Base-by-base conservation (phyloP, 2,888 invertebrate species). In the Dicycla oo region DNA sequence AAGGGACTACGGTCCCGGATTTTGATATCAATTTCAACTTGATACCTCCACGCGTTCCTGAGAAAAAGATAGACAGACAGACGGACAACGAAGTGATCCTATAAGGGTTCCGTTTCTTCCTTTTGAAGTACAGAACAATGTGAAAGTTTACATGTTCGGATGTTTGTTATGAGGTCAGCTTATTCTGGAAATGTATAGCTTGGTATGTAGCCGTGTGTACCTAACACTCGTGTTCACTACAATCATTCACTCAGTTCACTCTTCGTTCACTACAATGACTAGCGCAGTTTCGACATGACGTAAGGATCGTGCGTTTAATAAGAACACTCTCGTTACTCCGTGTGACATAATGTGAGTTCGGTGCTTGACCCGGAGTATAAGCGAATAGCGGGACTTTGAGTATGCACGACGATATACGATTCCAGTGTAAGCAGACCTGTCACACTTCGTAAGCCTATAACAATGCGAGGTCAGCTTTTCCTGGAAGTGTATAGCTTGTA, bases 341-440 rank as follows among this genome's bases (percentile, higher is more conserved):
- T 62, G 83, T 88, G 88, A 88, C 83, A 88, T 89, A 89, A 89
- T 81, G 78, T 56, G 60, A 34, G 58, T 63, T 69, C 62, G 73
- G 63, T 58, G 75, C 56, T 51, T 73, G 84, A 77, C 61, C 20
- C 72, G 68, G 62, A 40, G 34, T 3, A 54, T 10, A 68, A 57
- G 76, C 64, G 72, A 8, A 6, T 49, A 69, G 85, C 81, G 84
- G 73, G n/a, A 49, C 43, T 66, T 40, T 7, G 40, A 34, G 65
- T 75, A 63, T 15, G 15, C 47, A 62, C 13, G 13, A 13, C 26
- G 20, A 8, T n/a, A n/a, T n/a, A n/a, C n/a, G n/a, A 4, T 20
- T 3, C 20, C 20, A 61, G 8, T 8, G 3, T 40, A 40, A 11
- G n/a, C 5, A n/a, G 49, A 49, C 7, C 30, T 45, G 8, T 20